Percentiles rank a stretch among this genome's conserved stretches.
phyloP scores from a whole-genome alignment of 2,888 invertebrate genomes.

The Merodon equestris region DNA sequence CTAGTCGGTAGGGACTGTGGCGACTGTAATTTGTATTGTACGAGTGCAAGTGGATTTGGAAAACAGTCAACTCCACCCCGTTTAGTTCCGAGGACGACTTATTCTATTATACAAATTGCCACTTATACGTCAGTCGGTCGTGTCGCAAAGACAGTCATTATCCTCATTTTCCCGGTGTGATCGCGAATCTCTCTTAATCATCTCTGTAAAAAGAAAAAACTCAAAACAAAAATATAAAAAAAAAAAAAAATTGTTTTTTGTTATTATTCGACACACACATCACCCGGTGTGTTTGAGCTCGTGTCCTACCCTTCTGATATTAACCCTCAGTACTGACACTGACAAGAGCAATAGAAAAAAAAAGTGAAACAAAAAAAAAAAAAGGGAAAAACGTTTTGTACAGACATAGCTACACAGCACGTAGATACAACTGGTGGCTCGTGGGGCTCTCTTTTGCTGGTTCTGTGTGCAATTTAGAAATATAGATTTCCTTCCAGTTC shows the following conservation, averaged over 20 bases:
- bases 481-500: slow-evolving; percentile 67
- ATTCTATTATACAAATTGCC: slow-evolving; percentile 50
- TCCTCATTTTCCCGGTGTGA: background rate
- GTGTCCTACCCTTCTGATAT: slow-evolving; percentile 39
- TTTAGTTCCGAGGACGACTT: slow-evolving; percentile 55
- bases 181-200: slow-evolving; percentile 2
- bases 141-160: background rate
- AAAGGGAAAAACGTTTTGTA: background rate
- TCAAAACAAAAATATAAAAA: slow-evolving; percentile 17
- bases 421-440: slow-evolving; percentile 54
- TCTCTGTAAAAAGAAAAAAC: slow-evolving; percentile 10
- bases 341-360: too few species aligned
- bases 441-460: slow-evolving; percentile 48
- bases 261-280: slow-evolving; percentile 25
- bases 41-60: slow-evolving; percentile 30
- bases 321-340: slow-evolving; percentile 24
- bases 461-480: slow-evolving; percentile 62
- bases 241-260: slow-evolving; percentile 15
- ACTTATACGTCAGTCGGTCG: slow-evolving; percentile 45
- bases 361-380: too few species aligned
- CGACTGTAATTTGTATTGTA: slow-evolving; percentile 25
- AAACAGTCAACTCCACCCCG: slow-evolving; percentile 63
- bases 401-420: slow-evolving; percentile 10
- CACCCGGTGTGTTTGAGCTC: slow-evolving; percentile 8
- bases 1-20: slow-evolving; percentile 29